These are phyloP conservation scores for Sipha maydis DNA, from an alignment of 2,888 invertebrate species.

Conservation along the genomic window DNA sequence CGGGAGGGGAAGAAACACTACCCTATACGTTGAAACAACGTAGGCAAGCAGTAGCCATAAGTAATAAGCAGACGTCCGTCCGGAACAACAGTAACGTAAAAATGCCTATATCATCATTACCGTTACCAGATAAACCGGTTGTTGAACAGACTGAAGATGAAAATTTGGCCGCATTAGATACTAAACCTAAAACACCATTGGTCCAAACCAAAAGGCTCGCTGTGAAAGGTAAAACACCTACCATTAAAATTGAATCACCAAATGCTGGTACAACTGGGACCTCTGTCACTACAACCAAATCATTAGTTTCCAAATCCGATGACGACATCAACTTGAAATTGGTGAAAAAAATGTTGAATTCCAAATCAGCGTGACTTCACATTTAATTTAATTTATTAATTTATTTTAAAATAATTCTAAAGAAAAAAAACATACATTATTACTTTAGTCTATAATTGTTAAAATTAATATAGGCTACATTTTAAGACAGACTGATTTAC, in stretches of 20 bases:
- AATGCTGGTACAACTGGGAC: neutral
- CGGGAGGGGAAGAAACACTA: neutral
- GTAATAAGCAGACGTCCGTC: neutral
- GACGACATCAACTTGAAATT: neutral
- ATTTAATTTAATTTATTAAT: constrained; percentile 4
- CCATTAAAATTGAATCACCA: neutral
- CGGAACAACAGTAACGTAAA: neutral
- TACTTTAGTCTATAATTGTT: neutral
- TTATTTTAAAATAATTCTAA: neutral
- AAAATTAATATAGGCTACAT: neutral
- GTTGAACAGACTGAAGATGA: neutral
- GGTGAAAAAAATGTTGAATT: neutral
- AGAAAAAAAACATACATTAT: neutral
- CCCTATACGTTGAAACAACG: constrained; percentile 9
- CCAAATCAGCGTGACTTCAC: neutral
- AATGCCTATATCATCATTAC: neutral
- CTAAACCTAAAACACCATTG: no score
- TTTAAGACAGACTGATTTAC: constrained; percentile 4
- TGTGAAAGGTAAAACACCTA: neutral
- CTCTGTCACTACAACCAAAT: neutral
- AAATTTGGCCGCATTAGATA: no score
- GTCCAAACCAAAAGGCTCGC: no score
- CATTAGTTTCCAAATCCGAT: neutral
- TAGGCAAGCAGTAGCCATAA: neutral
- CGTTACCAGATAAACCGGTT: neutral